Evolutionary conservation across 1,140 invertebrate genomes (phyloP).

Genomic region (Drosophila kikkawai): DNA sequence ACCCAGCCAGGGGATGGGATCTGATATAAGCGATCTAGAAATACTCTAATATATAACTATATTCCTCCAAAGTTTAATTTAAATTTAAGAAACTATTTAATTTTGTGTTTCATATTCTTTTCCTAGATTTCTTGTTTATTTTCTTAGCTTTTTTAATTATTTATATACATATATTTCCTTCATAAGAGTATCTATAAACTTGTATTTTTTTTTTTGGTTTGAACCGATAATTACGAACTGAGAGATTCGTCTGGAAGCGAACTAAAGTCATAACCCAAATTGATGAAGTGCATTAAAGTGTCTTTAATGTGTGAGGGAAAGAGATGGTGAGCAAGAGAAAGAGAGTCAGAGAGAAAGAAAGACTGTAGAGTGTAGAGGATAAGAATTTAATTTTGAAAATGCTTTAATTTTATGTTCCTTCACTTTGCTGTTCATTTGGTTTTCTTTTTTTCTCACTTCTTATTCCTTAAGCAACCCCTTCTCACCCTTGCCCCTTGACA

Average conservation of each 20-base stretch:
- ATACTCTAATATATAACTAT: neutral
- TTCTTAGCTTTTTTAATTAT: neutral
- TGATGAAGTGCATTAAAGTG: slow-evolving; percentile 80
- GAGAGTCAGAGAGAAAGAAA: neutral
- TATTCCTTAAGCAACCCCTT: neutral
- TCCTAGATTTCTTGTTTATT: too few species aligned
- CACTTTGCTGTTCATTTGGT: slow-evolving; percentile 44
- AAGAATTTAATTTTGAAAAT: slow-evolving; percentile 67
- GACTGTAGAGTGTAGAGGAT: neutral
- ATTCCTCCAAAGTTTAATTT: neutral
- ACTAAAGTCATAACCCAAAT: slow-evolving; percentile 70
- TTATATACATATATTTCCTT: too few species aligned
- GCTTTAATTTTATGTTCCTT: slow-evolving; percentile 53
- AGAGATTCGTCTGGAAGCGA: slow-evolving; percentile 45
- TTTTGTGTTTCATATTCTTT: too few species aligned
- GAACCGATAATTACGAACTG: slow-evolving; percentile 56
- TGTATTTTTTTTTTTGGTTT: neutral
- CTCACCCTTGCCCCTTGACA: neutral
- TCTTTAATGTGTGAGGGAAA: slow-evolving; percentile 64
- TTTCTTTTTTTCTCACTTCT: neutral
- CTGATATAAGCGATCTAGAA: neutral
- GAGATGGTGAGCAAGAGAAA: neutral
- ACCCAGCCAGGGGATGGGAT: neutral
- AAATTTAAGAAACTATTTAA: neutral
- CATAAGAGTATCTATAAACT: slow-evolving; percentile 3